These are phyloP conservation scores for Molossus molossus DNA, from an alignment of 2,797 vertebrate species.

Conservation along the genomic window DNA sequence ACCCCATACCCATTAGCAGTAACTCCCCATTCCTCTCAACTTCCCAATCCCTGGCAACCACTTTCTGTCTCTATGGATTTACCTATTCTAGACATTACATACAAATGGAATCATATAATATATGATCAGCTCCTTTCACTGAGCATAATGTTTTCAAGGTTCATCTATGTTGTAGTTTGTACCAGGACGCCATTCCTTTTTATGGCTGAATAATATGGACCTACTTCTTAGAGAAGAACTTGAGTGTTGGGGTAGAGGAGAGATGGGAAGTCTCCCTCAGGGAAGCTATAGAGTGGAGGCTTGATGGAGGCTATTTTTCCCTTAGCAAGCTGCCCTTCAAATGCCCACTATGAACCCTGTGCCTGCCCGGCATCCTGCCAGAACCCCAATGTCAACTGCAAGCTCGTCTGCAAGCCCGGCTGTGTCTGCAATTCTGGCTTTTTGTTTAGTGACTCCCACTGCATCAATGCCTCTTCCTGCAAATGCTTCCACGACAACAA, in stretches of 20 bases:
- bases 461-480: slow-evolving; percentile 90
- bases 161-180: not conserved
- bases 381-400: slow-evolving; percentile 90
- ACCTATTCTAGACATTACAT: not conserved
- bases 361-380: slow-evolving; percentile 91
- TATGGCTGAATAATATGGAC: not conserved
- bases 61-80: not conserved
- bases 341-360: slow-evolving; percentile 90
- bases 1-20: not conserved
- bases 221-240: not conserved
- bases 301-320: not conserved
- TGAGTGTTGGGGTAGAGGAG: not conserved
- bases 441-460: slow-evolving; percentile 89
- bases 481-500: slow-evolving; percentile 90
- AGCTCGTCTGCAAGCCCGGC: slow-evolving; percentile 88
- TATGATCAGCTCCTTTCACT: not conserved
- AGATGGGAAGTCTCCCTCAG: not conserved
- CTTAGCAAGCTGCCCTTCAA: slow-evolving; percentile 86
- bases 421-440: slow-evolving; percentile 93
- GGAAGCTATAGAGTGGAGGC: not conserved
- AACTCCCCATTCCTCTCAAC: not conserved
- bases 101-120: not conserved
- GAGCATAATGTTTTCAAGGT: not conserved
- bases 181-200: not conserved
- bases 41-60: not conserved